Evolutionary conservation across 2,888 invertebrate genomes (phyloP).

Genomic region (Antheraea yamamai): DNA sequence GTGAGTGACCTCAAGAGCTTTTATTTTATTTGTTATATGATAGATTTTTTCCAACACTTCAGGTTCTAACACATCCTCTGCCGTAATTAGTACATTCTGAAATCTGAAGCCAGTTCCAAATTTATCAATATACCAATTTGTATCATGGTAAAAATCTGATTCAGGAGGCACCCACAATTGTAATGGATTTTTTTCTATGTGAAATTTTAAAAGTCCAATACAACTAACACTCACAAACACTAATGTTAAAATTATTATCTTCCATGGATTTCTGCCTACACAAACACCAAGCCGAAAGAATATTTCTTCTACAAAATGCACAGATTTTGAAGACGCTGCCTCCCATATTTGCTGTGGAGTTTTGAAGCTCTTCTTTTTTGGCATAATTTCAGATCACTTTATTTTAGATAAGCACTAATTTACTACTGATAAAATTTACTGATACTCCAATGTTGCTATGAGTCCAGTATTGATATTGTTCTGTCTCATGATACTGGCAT

Average conservation of each 20-base stretch:
- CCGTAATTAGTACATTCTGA: constrained; percentile 84
- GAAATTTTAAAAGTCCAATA: constrained; percentile 84
- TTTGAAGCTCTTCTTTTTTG: constrained; percentile 55
- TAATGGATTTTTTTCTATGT: constrained; percentile 88
- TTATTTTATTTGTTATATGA: constrained; percentile 77
- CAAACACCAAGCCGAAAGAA: constrained; percentile 83
- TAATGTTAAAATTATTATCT: constrained; percentile 82
- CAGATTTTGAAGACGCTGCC: constrained; percentile 64
- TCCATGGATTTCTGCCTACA: constrained; percentile 83
- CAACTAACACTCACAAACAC: constrained; percentile 81
- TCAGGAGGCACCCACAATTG: constrained; percentile 89
- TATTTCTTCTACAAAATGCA: constrained; percentile 66
- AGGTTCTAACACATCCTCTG: constrained; percentile 85
- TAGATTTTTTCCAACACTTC: constrained; percentile 77
- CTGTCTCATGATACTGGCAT: background rate
- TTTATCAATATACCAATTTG: constrained; percentile 87
- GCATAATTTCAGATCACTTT: constrained; percentile 43
- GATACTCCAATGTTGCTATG: background rate
- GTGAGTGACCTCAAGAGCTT: constrained; percentile 57
- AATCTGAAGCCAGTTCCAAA: constrained; percentile 84
- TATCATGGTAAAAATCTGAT: constrained; percentile 86
- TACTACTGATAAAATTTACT: background rate
- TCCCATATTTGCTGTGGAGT: constrained; percentile 74
- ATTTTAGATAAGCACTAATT: constrained; percentile 1
- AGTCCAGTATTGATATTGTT: background rate